These are phyloP conservation scores for Neolamprologus hecqui DNA, from an alignment of 2,113 vertebrate species.

Conservation along the genomic window DNA sequence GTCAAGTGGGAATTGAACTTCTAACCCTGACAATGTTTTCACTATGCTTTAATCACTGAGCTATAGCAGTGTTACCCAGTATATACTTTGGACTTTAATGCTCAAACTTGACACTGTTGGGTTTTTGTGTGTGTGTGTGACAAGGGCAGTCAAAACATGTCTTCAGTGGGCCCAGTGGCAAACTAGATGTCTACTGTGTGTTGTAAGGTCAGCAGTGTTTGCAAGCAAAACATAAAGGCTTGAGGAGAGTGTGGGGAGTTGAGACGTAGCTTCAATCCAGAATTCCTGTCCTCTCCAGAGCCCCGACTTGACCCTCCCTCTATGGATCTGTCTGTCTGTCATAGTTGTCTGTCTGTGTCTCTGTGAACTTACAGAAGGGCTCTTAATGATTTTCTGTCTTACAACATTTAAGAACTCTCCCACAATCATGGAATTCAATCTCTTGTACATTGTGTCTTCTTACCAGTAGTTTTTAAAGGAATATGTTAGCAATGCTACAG, in stretches of 20 bases:
- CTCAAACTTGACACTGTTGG: constrained; percentile 13
- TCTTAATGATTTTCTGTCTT: constrained; percentile 40
- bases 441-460: not conserved
- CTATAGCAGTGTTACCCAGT: not conserved
- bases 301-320: not conserved
- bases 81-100: constrained; percentile 26
- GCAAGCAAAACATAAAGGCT: constrained; percentile 44
- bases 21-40: constrained; percentile 22
- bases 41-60: constrained; percentile 8
- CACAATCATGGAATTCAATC: not conserved
- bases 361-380: not conserved
- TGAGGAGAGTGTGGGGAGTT: not conserved
- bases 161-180: constrained; percentile 20
- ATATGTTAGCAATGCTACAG: not conserved
- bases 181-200: constrained; percentile 32
- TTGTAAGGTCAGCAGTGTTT: constrained; percentile 57
- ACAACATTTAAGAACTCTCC: constrained; percentile 5
- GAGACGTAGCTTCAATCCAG: not conserved
- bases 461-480: not conserved
- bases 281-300: not conserved
- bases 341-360: not conserved
- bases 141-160: constrained; percentile 49
- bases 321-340: not conserved
- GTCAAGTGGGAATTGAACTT: constrained; percentile 17
- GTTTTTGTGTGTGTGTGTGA: constrained; percentile 2